Conservation (phyloP, 2,113 vertebrate species). For the Ctenodactylus gundi region DNA sequence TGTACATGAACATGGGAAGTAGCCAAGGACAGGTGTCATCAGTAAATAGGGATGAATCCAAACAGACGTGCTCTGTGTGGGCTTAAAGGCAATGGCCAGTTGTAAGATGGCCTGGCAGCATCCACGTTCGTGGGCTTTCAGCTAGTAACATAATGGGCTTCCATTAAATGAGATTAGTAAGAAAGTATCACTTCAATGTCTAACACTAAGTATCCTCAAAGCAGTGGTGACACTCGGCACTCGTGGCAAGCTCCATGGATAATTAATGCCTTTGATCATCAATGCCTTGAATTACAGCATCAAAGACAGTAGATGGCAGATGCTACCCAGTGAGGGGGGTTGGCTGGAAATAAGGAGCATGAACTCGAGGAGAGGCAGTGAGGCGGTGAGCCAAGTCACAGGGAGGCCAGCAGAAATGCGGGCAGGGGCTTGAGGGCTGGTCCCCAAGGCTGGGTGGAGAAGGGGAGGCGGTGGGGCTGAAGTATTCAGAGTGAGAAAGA, state of each 20-base stretch:
- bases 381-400: neutral
- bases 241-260: neutral
- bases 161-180: neutral
- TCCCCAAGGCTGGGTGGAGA: neutral
- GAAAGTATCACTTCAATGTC: neutral
- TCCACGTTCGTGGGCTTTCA: neutral
- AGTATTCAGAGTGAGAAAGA: neutral
- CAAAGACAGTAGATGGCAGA: neutral
- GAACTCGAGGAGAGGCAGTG: neutral
- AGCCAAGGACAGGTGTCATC: neutral
- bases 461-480: too few relatives aligned
- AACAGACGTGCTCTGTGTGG: neutral
- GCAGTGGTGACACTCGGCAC: neutral
- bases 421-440: neutral
- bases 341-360: neutral
- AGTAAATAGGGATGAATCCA: neutral
- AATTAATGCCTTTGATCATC: neutral
- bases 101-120: neutral
- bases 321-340: neutral
- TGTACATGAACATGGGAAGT: neutral
- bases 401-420: neutral
- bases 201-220: neutral
- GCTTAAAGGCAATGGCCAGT: neutral
- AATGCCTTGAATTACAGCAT: conserved; percentile 6
- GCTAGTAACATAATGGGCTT: neutral